These are phyloP conservation scores for Oplegnathus fasciatus DNA, from an alignment of 2,113 vertebrate species.

Conservation along the genomic window DNA sequence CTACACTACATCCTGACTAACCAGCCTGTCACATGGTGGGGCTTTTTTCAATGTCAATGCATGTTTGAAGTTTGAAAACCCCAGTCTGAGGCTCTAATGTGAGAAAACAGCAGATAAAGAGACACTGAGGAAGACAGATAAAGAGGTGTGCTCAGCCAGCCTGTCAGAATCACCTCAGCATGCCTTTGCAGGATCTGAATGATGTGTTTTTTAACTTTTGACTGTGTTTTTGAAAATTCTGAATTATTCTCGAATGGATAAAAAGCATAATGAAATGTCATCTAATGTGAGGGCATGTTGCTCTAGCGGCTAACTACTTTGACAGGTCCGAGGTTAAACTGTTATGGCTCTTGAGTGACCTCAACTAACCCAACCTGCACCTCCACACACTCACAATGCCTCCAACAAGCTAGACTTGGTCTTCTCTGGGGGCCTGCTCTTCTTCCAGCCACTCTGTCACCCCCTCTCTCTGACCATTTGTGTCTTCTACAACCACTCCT, in stretches of 20 bases:
- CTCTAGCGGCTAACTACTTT: background rate
- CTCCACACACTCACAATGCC: background rate
- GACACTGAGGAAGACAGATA: background rate
- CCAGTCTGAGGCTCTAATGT: background rate
- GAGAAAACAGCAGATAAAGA: constrained; percentile 2
- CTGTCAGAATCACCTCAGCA: background rate
- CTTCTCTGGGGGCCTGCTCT: background rate
- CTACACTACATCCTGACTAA: background rate
- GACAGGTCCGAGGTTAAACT: background rate
- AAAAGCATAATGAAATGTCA: background rate
- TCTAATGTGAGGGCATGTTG: background rate
- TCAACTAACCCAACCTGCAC: background rate
- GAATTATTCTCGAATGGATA: background rate
- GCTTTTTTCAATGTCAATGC: background rate
- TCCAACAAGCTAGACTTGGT: background rate
- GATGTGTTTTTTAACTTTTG: background rate
- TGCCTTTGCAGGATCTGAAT: background rate
- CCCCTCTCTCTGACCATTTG: background rate
- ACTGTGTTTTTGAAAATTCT: too few species aligned
- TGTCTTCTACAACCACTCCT: background rate
- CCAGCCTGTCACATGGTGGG: background rate
- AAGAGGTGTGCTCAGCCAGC: constrained; percentile 15
- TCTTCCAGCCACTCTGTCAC: background rate
- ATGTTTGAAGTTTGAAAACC: background rate
- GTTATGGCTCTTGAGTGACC: background rate